A percentile compares a stretch with the other conserved stretches of the same genome.
Conservation (phyloP, 2,888 invertebrate genomes). For the Ptychoptera albimana region DNA sequence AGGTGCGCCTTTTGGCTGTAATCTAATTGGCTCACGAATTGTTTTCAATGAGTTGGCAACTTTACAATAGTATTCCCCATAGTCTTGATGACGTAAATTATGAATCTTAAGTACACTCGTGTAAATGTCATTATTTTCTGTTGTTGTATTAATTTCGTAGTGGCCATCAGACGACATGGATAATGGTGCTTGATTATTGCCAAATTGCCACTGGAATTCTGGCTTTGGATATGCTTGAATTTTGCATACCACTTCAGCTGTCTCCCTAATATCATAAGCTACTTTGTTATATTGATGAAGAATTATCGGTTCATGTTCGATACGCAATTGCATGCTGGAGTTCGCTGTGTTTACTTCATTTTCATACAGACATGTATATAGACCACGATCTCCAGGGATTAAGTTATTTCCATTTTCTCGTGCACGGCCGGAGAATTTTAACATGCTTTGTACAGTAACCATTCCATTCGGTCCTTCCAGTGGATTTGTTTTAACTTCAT, state of each 20-base stretch:
- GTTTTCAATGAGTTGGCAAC: conserved; percentile 71
- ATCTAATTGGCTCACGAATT: conserved; percentile 53
- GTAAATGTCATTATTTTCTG: conserved; percentile 73
- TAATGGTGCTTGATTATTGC: conserved; percentile 54
- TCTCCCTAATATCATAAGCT: conserved; percentile 70
- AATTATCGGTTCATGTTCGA: conserved; percentile 81
- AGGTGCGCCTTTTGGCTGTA: conserved; percentile 78
- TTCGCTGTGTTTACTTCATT: conserved; percentile 80
- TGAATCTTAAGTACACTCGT: conserved; percentile 60
- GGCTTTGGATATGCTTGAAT: conserved; percentile 87
- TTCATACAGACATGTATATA: conserved; percentile 74
- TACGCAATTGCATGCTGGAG: conserved; percentile 77
- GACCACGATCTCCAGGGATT: conserved; percentile 69
- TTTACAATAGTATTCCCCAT: conserved; percentile 82
- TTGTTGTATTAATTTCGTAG: conserved; percentile 68
- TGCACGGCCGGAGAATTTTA: conserved; percentile 65
- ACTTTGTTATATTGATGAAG: conserved; percentile 76
- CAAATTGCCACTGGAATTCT: conserved; percentile 83
- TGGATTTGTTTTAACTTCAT: conserved; percentile 64
- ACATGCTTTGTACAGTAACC: conserved; percentile 65
- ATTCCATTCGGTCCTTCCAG: conserved; percentile 64
- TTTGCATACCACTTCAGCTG: conserved; percentile 72
- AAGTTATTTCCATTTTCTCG: conserved; percentile 61
- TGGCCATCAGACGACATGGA: conserved; percentile 70
- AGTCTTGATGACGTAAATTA: conserved; percentile 64